A percentile compares a stretch with the other conserved stretches of the same genome.
These are phyloP conservation scores for Macrosiphum euphorbiae DNA, from an alignment of 2,888 invertebrate species.

Conservation along the genomic window DNA sequence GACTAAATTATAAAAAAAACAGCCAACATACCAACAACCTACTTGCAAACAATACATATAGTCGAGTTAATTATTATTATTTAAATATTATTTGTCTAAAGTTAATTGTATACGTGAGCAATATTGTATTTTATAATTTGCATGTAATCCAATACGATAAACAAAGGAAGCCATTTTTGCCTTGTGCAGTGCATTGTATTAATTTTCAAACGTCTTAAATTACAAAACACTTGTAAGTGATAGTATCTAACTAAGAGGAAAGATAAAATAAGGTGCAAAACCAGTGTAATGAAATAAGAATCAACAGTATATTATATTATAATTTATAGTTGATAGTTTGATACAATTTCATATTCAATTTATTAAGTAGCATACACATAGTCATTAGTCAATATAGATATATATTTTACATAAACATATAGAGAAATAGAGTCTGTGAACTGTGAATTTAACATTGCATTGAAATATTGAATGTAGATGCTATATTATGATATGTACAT, in stretches of 20 bases:
- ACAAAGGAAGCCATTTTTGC: background rate
- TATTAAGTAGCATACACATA: background rate
- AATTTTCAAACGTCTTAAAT: background rate
- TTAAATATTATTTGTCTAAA: background rate
- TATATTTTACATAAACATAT: too few species aligned
- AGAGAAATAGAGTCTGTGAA: background rate
- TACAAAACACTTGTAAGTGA: background rate
- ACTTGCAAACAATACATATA: background rate
- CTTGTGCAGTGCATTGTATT: background rate
- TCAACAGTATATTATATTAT: background rate
- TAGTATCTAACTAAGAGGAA: background rate
- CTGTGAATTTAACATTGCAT: background rate
- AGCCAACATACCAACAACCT: background rate
- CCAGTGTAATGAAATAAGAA: background rate
- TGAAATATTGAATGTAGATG: background rate
- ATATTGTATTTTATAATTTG: background rate
- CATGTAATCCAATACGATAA: background rate
- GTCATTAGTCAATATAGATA: background rate
- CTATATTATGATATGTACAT: background rate
- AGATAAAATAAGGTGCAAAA: background rate
- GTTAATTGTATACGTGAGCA: background rate
- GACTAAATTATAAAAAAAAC: background rate
- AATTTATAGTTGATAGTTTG: too few species aligned
- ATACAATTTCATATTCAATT: background rate
- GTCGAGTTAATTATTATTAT: background rate